Percentiles rank a stretch among this genome's conserved stretches.
Evolutionary conservation across 2,113 vertebrate genomes (phyloP).

Genomic region (Pygoscelis antarcticus): DNA sequence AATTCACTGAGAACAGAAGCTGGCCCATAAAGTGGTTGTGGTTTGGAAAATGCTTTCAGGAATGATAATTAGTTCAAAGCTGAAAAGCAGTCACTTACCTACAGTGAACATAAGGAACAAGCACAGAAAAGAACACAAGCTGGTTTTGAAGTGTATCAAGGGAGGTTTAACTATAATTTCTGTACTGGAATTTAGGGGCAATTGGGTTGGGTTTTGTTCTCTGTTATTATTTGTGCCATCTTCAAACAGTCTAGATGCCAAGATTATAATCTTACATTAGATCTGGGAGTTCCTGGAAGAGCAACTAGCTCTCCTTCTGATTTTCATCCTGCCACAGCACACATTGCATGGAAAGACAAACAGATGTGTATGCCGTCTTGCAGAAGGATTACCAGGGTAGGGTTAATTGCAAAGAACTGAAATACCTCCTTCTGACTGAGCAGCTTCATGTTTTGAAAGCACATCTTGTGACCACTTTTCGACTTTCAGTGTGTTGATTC

Average conservation of each 20-base stretch:
- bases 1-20: not conserved
- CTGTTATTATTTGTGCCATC: not conserved
- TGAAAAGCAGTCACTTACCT: slow-evolving; percentile 8
- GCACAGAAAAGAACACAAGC: not conserved
- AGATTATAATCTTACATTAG: not conserved
- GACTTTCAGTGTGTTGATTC: not conserved
- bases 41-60: not conserved
- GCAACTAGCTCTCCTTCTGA: not conserved
- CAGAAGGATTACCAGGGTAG: not conserved
- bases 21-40: not conserved
- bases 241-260: not conserved
- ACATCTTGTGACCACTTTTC: not conserved
- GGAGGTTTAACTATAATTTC: not conserved
- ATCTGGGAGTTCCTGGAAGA: not conserved
- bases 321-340: not conserved
- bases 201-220: not conserved
- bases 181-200: not conserved
- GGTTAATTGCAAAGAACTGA: not conserved
- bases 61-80: slow-evolving; percentile 3
- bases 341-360: not conserved
- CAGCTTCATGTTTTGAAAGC: not conserved
- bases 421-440: not conserved
- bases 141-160: not conserved
- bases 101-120: not conserved
- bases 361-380: not conserved